Base-by-base conservation (phyloP, 2,113 vertebrate genomes). In the Procavia capensis region DNA sequence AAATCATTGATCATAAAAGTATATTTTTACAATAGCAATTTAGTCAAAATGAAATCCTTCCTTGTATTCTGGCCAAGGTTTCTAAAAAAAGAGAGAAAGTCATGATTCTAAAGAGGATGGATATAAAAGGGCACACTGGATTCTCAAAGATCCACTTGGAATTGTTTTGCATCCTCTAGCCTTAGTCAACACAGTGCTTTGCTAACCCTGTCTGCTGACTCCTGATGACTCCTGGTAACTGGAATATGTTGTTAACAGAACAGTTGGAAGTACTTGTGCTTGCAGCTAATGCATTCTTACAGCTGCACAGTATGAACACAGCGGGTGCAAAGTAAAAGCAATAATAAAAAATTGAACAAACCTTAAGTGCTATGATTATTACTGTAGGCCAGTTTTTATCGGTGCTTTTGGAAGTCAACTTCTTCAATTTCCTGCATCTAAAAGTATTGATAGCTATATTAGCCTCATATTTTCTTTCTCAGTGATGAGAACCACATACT, bases 291-390 rank as follows among this genome's bases (percentile, higher is more conserved):
- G 90, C 93, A 91, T 97, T 97, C 96, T 97, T 93, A 84, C 94
- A 98, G 92, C 6, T 17, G 34, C 97, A 97, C 97, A 95, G 97
- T 97, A 94, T 85, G 97, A 98, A 92, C 98, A 96, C 97, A 98
- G 97, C 11, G 16, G 97, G 97, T 93, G 83, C 83, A 95, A 98
- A 98, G 88, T 97, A 98, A 99, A 99, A 98, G 96, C 97, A 98
- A 97, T 98, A 98, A 98, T 98, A 98, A 98, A 98, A 98, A 98
- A 98, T 97, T 98, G 98, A 98, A 97, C 96, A 95, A 50, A 85
- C 34, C 74, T 98, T 98, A 98, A 98, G 97, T 95, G 90, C 96
- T 97, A 94, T 97, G 94, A 98, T 98, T 98, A 98, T 98, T 97
- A 91, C 93, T 97, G 82, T 94, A 91, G 97, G 95, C 63, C 96